Evolutionary conservation across 2,888 invertebrate genomes (phyloP), one percentile per base, ranked within the genome.

Genomic region (Drosophila histrio): DNA sequence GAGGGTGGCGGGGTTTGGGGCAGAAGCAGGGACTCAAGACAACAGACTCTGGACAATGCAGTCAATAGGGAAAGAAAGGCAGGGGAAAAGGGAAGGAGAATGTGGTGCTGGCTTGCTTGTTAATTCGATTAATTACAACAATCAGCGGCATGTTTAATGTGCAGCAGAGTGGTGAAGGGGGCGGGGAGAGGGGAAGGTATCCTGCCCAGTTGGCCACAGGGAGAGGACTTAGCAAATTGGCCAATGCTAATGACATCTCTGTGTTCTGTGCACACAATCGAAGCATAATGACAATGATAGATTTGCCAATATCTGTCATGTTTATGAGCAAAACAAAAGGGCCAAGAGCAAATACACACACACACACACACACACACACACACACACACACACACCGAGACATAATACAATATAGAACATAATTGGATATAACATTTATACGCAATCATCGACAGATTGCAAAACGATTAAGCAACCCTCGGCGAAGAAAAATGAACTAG

Each of bases 231-330:
- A 83, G 68, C 83, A 77, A 85, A 85, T 77, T 82, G 67, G 59
- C 72, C 87, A 80, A 87, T 84, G 87, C 84, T 88, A 88, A 86
- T 86, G 88, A 85, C 70, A 13, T 34, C 50, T 65, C 32, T 15
- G 28, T 41, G 24, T 24, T 61, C 39, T 47, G 54, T 53, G 59
- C 64, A 53, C 60, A 87, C 90, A 91, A 91, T 91, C 91, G 90
- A 90, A 90, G 84, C 89, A 90, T 90, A 91, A 91, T 91, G 91
- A 91, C 91, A 91, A 90, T 91, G 91, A 91, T 91, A 89, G 91
- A 91, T 91, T 91, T 91, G 86, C 88, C 87, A 89, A 91, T 91
- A 91, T 91, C 90, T 90, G 91, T 91, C 91, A 91, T 90, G 90
- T 90, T 83, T 87, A 87, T 79, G 79, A 57, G 62, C 75, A 74